Percentiles rank a stretch among this genome's conserved stretches.
Conservation (phyloP, 2,113 vertebrate species). For the Erythrolamprus reginae region DNA sequence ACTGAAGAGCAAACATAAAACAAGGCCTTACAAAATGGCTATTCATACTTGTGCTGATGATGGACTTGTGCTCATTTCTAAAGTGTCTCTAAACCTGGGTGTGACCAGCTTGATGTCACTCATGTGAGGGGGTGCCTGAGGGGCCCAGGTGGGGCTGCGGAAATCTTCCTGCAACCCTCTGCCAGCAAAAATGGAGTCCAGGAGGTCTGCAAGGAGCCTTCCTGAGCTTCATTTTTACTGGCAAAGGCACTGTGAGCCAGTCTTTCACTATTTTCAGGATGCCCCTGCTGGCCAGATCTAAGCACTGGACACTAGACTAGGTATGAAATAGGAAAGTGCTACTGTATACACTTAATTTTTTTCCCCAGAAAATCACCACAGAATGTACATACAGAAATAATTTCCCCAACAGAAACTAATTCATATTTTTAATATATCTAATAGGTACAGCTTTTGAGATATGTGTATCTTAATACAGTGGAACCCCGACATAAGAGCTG, state of each 20-base stretch:
- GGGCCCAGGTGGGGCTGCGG: too few species aligned
- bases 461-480: background rate
- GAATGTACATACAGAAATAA: background rate
- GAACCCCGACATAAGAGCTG: too few species aligned
- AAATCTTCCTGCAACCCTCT: too few species aligned
- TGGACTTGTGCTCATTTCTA: background rate
- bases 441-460: background rate
- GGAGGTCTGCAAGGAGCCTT: too few species aligned
- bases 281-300: too few species aligned
- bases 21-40: background rate
- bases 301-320: too few species aligned
- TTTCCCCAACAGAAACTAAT: background rate
- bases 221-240: too few species aligned
- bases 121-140: too few species aligned
- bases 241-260: too few species aligned
- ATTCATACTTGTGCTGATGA: background rate
- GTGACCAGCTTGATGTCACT: too few species aligned
- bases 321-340: background rate
- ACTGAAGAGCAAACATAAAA: background rate
- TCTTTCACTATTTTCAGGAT: too few species aligned
- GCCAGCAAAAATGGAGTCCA: too few species aligned
- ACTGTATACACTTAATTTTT: background rate
- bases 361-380: background rate
- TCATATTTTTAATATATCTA: background rate
- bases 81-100: background rate